Evolutionary conservation across 2,797 vertebrate species (phyloP), one percentile per base, ranked within the genome.

Genomic region (Sebastes vulpes): DNA sequence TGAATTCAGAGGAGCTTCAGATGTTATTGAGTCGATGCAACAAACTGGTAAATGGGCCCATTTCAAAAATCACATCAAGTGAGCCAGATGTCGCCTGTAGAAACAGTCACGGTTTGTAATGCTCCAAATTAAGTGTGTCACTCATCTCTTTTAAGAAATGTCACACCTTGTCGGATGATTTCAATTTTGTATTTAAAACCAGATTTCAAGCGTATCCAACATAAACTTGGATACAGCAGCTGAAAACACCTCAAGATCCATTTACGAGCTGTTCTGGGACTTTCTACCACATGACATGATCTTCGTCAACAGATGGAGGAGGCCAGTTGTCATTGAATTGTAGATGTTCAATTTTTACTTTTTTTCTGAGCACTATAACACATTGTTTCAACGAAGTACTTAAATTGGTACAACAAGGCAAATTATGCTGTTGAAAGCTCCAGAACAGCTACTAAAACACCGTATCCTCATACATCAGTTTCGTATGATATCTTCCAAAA

Each of bases 51-150:
- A 82, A 89, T 71, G 38, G 35, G n/a, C 18, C 3, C 53, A 2
- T 75, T 67, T 72, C 4, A 63, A 56, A 81, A 72, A 65, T 64
- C 46, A 50, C 8, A 75, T 75, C n/a, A 32, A 59, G 59, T 28
- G 52, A 66, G 60, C 73, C 81, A 67, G 75, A 82, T 90, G 79
- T 32, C 7, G 14, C 26, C 54, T 57, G 61, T 61, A 75, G 81
- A 65, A 64, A 61, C 35, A 35, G 18, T 50, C 9, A 28, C 10
- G 0, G 42, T 71, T 79, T 48, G 25, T 59, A 38, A 42, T 77
- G 35, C 65, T n/a, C 2, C 10, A 67, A 12, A 81, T 73, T 9
- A 65, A 46, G 11, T 25, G 35, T 64, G 52, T 65, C 67, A 23
- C 18, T 20, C 14, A n/a, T 67, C 26, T 52, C 26, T 31, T 73